These are phyloP conservation scores for Forbesichthys agassizii DNA, from an alignment of 2,113 vertebrate species.

Conservation along the genomic window DNA sequence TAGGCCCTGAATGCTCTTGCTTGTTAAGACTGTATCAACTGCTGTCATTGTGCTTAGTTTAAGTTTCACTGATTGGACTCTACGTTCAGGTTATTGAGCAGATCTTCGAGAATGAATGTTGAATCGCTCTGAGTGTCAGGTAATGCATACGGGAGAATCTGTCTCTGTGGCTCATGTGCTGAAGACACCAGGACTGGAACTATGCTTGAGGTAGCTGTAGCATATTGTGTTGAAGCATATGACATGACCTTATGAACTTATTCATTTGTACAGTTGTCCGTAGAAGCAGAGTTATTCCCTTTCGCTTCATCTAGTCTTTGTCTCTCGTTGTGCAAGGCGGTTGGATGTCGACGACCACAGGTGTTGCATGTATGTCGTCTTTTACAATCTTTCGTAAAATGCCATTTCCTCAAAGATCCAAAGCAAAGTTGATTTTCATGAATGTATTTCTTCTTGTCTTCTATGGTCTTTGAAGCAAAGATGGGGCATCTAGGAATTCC, in stretches of 20 bases:
- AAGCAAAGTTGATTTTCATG: slow-evolving; percentile 21
- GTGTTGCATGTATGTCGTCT: slow-evolving; percentile 16
- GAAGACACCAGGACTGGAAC: neutral
- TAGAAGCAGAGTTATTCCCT: neutral
- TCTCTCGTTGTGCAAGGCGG: slow-evolving; percentile 1
- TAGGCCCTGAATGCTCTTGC: slow-evolving; percentile 12
- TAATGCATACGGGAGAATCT: slow-evolving; percentile 9
- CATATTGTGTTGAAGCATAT: neutral
- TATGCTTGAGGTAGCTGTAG: slow-evolving; percentile 20
- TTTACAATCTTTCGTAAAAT: slow-evolving; percentile 27
- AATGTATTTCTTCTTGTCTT: no score
- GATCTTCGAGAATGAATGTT: slow-evolving; percentile 17
- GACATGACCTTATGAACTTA: slow-evolving; percentile 6
- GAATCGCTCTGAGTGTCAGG: slow-evolving; percentile 28
- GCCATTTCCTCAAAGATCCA: slow-evolving; percentile 25
- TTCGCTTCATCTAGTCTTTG: neutral
- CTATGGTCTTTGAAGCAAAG: no score
- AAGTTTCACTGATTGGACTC: slow-evolving; percentile 7
- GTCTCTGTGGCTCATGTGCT: slow-evolving; percentile 1
- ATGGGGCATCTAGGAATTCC: no score
- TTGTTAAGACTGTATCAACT: slow-evolving; percentile 19
- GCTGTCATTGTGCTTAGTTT: slow-evolving; percentile 28
- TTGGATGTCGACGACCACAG: slow-evolving; percentile 10
- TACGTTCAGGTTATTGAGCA: slow-evolving; percentile 3
- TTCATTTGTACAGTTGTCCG: neutral